Conservation (phyloP, 1,140 invertebrate species). For the Drosophila albomicans region DNA sequence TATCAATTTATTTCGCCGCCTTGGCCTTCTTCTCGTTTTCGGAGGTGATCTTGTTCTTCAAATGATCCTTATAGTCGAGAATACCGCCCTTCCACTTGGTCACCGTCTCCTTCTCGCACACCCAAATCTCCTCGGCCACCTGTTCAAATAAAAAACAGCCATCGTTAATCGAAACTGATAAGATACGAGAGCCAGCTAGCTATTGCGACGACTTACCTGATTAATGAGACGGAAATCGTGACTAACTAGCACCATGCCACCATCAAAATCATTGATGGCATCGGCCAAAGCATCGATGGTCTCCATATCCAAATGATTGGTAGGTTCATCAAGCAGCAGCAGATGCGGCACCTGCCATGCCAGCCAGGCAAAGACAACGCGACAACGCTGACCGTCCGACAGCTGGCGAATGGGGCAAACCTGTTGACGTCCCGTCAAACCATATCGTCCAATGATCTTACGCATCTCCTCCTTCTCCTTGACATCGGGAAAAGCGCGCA, state of each 20-base stretch:
- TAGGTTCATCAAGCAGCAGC: conserved; percentile 98
- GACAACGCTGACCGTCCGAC: conserved; percentile 98
- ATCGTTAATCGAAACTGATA: not conserved
- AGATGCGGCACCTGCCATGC: conserved; percentile 98
- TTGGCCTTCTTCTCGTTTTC: conserved; percentile 81
- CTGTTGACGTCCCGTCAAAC: conserved; percentile 98
- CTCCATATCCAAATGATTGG: conserved; percentile 99
- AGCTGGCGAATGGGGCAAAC: conserved; percentile 98
- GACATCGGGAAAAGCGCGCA: conserved; percentile 97
- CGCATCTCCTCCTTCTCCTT: conserved; percentile 99
- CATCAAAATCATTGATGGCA: conserved; percentile 98
- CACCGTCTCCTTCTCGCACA: conserved; percentile 97
- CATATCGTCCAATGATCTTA: conserved; percentile 99
- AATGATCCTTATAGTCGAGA: conserved; percentile 97
- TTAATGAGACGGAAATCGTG: conserved; percentile 99
- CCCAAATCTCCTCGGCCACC: conserved; percentile 99
- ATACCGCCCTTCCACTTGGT: conserved; percentile 99
- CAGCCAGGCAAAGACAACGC: conserved; percentile 99
- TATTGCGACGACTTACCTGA: conserved; percentile 88
- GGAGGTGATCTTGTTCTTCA: conserved; percentile 87
- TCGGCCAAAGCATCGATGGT: conserved; percentile 99
- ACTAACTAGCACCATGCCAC: conserved; percentile 98
- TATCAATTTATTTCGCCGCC: conserved; percentile 69
- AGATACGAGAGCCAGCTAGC: no score
- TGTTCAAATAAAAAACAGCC: conserved; percentile 79